A percentile compares a stretch with the other conserved stretches of the same genome.
phyloP scores from a whole-genome alignment of 1,140 invertebrate species.

The Monomorium pharaonis region DNA sequence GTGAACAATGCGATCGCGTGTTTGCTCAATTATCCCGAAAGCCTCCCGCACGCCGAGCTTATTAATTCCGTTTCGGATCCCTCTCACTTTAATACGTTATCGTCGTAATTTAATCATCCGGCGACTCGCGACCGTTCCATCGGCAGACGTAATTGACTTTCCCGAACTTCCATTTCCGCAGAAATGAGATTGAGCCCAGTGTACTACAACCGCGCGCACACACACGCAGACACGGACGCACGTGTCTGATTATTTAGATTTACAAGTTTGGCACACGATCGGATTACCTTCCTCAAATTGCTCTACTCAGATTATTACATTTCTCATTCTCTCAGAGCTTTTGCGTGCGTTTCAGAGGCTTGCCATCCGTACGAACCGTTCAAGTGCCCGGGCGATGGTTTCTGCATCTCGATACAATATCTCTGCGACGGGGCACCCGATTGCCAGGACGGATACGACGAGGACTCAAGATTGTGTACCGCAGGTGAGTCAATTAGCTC shows the following conservation, averaged over 20 bases:
- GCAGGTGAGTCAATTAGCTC: constrained; percentile 88
- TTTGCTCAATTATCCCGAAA: constrained; percentile 39
- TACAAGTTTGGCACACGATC: neutral
- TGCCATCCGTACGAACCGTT: constrained; percentile 97
- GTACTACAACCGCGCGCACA: neutral
- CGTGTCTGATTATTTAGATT: neutral
- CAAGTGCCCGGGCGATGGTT: constrained; percentile 96
- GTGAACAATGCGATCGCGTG: constrained; percentile 32
- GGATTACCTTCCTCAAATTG: neutral
- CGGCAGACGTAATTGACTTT: constrained; percentile 3
- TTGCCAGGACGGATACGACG: constrained; percentile 96
- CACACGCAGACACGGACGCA: neutral
- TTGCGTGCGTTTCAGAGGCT: constrained; percentile 85
- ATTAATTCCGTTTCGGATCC: constrained; percentile 28
- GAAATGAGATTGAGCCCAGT: neutral
- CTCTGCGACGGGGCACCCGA: constrained; percentile 97
- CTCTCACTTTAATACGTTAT: constrained; percentile 7
- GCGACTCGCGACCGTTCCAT: neutral
- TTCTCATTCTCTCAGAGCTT: neutral
- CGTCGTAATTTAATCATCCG: constrained; percentile 44
- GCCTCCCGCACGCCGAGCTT: neutral
- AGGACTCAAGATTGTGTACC: constrained; percentile 95
- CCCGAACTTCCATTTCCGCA: neutral
- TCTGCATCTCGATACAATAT: constrained; percentile 98
- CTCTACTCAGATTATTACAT: neutral